Evolutionary conservation across 2,888 invertebrate species (phyloP).

Genomic region (Nudaria mundana): DNA sequence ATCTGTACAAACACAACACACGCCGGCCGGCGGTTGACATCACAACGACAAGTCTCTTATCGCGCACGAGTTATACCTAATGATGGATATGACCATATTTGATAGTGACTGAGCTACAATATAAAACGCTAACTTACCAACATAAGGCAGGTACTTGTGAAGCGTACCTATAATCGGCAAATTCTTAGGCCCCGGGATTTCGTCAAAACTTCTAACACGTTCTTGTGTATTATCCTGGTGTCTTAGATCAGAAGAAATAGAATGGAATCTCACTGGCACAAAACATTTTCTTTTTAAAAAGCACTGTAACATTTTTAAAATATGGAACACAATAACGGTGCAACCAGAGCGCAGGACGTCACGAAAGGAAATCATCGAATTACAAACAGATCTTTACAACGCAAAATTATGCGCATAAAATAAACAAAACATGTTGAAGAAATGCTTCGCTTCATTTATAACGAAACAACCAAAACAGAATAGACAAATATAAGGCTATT

Average conservation of each 20-base stretch:
- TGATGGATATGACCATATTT: too few relatives aligned
- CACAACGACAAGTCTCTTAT: too few relatives aligned
- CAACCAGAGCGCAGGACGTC: slow-evolving; percentile 29
- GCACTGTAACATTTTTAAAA: slow-evolving; percentile 32
- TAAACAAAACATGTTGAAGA: slow-evolving; percentile 26
- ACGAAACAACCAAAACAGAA: slow-evolving; percentile 4
- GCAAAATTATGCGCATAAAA: slow-evolving; percentile 62
- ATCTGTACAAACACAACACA: too few relatives aligned
- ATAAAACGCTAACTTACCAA: slow-evolving; percentile 86
- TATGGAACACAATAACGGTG: slow-evolving; percentile 14
- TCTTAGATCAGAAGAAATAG: too few relatives aligned
- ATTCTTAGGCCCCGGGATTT: slow-evolving; percentile 91
- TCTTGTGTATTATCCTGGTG: too few relatives aligned
- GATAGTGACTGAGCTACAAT: too few relatives aligned
- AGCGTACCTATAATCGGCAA: slow-evolving; percentile 89
- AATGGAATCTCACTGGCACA: not conserved
- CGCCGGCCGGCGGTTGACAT: too few relatives aligned
- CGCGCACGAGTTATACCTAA: too few relatives aligned
- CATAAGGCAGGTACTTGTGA: slow-evolving; percentile 87
- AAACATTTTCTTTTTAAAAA: slow-evolving; percentile 14
- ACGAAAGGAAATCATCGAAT: slow-evolving; percentile 46
- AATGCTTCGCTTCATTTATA: slow-evolving; percentile 10
- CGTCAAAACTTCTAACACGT: too few relatives aligned
- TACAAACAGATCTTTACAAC: slow-evolving; percentile 40
- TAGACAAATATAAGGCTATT: too few relatives aligned